Base-by-base conservation (phyloP, 2,888 invertebrate species). In the Panzeria rudis region DNA sequence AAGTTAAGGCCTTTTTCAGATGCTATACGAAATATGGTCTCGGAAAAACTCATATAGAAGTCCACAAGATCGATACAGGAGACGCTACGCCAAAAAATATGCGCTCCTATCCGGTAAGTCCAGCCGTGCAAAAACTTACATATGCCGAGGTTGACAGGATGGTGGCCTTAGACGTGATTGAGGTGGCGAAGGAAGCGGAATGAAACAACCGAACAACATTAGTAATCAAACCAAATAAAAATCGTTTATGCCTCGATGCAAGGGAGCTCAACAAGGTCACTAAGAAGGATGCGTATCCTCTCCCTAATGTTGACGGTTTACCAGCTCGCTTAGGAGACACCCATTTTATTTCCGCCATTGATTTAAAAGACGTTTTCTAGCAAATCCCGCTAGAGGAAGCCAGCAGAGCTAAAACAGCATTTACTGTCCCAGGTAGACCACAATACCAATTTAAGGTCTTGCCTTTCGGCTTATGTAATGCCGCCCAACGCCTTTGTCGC, bases 381-480 rank as follows among this genome's bases (percentile, higher is more conserved):
- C 29, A 29, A 29, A 29, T 29, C 6, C 29, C 29, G 29, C 29
- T 29, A 8, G 35, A 62, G 17, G 62, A 62, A 29, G 13, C 35
- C 13, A 32, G 13, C 20, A 32, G 62, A 9, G 23, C 25, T 13
- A 61, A 50, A 13, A 73, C 50, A 6, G 50, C 23, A n/a, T 35
- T 50, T 29, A 15, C 50, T 2, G 20, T 23, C 20, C 50, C 20
- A 23, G 20, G 50, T 3, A 52, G 50, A 52, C 23, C 20, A n/a
- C 50, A 50, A 17, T 47, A 47, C 17, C 47, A 47, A 47, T 47
- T 47, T 3, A 47, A 47, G 47, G 47, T 47, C n/a, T 17, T 52
- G 50, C 50, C 50, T 11, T 61, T 61, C 20, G 61, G 61, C 6
- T 38, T 61, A 15, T 62, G 62, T 15, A 73, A 62, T 35, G 61